Percentiles rank a stretch among this genome's conserved stretches.
Evolutionary conservation across 2,888 invertebrate genomes (phyloP).

Genomic region (Escarpia spicata): DNA sequence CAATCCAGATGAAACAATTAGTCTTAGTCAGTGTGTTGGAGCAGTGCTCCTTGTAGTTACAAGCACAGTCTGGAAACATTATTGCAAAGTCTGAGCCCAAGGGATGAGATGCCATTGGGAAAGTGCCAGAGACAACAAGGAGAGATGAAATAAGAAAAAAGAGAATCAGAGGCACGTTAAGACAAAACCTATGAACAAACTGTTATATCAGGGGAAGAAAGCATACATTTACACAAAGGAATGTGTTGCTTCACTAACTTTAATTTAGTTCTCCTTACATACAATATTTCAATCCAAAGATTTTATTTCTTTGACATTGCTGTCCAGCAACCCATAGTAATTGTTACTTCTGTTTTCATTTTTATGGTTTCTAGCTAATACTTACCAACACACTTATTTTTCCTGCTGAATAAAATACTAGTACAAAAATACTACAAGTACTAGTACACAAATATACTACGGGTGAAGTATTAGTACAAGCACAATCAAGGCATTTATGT

Average conservation of each 20-base stretch:
- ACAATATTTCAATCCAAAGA: neutral
- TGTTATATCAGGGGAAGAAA: neutral
- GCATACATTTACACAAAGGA: no score
- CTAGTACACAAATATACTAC: no score
- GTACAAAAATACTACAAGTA: neutral
- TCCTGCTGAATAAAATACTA: neutral
- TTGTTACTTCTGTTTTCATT: neutral
- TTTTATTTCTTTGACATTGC: neutral
- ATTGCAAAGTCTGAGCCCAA: neutral
- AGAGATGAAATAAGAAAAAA: neutral
- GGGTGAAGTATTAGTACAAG: no score
- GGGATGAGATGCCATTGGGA: neutral
- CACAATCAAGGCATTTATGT: no score
- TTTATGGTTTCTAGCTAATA: neutral
- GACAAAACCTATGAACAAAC: neutral
- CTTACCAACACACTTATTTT: neutral
- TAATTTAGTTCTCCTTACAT: neutral
- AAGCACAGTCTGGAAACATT: neutral
- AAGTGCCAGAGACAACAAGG: neutral
- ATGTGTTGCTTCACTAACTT: no score
- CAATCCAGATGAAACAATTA: neutral
- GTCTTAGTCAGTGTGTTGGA: neutral
- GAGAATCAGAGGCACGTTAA: neutral
- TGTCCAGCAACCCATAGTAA: neutral
- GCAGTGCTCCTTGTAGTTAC: neutral